Evolutionary conservation across 2,888 invertebrate genomes (phyloP).

Genomic region (Adelognathus sp.): DNA sequence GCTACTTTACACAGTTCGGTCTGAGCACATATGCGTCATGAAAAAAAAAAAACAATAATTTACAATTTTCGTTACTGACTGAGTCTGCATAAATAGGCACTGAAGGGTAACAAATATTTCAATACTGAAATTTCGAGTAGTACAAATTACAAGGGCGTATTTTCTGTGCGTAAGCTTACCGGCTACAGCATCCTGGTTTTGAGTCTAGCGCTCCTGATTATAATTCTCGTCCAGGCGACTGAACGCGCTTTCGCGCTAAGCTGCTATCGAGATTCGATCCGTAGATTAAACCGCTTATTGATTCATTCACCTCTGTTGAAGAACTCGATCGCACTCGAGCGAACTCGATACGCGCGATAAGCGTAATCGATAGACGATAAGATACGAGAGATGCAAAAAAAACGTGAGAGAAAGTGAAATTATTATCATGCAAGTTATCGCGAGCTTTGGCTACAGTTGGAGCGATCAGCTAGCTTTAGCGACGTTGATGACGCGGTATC

Average conservation of each 20-base stretch:
- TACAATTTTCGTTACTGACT: too few species aligned
- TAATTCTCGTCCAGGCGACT: background rate
- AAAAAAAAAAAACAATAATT: background rate
- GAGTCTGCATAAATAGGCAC: too few species aligned
- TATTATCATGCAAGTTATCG: background rate
- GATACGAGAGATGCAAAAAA: background rate
- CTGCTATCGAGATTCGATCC: background rate
- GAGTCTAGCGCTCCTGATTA: background rate
- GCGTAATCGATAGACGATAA: background rate
- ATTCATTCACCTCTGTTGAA: background rate
- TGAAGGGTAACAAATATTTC: too few species aligned
- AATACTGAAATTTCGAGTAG: too few species aligned
- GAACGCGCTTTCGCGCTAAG: background rate
- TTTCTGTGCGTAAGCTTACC: too few species aligned
- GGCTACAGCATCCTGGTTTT: background rate
- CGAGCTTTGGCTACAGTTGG: background rate
- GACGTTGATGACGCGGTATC: background rate
- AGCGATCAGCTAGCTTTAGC: background rate
- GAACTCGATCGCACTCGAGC: background rate
- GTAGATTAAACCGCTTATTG: background rate
- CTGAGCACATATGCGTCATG: too few species aligned
- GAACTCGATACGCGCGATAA: background rate
- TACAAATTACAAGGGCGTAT: too few species aligned
- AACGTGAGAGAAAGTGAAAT: conserved; percentile 1
- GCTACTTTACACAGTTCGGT: too few species aligned